These are phyloP conservation scores for Polia nebulosa DNA, from an alignment of 2,888 invertebrate genomes.

Conservation along the genomic window DNA sequence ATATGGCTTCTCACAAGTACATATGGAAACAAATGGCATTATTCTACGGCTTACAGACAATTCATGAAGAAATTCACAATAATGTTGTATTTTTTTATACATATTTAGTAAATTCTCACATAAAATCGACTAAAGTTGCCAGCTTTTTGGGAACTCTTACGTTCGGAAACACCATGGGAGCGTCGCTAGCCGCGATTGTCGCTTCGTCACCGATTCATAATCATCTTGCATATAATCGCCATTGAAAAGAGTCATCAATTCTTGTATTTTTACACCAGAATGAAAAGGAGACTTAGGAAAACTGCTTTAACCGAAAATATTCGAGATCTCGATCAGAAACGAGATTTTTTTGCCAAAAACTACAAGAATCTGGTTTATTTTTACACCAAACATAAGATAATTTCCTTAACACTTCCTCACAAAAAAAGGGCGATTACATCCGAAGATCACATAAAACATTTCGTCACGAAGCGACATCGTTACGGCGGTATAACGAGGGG, in stretches of 20 bases:
- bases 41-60: conserved; percentile 27
- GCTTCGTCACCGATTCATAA: conserved; percentile 56
- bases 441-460: conserved; percentile 1
- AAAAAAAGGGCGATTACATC: conserved; percentile 27
- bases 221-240: conserved; percentile 45
- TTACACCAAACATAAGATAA: neutral
- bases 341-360: neutral
- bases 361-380: neutral
- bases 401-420: neutral
- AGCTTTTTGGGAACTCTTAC: conserved; percentile 70
- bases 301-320: conserved; percentile 35
- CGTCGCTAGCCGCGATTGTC: conserved; percentile 68
- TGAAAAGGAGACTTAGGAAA: neutral
- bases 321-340: conserved; percentile 34
- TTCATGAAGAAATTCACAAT: conserved; percentile 44
- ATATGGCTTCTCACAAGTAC: conserved; percentile 52
- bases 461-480: conserved; percentile 57
- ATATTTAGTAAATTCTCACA: conserved; percentile 63
- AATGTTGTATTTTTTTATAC: conserved; percentile 8
- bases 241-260: conserved; percentile 3
- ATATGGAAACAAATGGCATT: conserved; percentile 41
- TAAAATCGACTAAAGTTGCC: conserved; percentile 71
- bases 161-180: conserved; percentile 81
- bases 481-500: conserved; percentile 38
- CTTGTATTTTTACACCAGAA: neutral